Evolutionary conservation across 2,113 vertebrate genomes (phyloP).

Genomic region (Mohoua ochrocephala): DNA sequence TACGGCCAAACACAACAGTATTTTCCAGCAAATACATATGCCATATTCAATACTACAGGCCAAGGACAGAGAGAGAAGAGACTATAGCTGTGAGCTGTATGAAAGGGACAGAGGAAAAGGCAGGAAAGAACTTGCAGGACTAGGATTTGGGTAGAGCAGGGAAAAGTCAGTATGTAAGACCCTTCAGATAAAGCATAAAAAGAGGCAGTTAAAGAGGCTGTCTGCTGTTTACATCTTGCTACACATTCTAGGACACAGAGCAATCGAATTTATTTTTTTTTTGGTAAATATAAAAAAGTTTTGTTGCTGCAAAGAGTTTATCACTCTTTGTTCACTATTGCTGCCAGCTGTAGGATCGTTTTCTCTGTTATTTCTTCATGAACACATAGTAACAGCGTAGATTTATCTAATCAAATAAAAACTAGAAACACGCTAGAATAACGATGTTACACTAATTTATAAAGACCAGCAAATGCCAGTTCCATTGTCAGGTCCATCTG

Average conservation of each 20-base stretch:
- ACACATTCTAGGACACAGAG: neutral
- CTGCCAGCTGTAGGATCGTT: neutral
- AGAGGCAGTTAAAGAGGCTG: neutral
- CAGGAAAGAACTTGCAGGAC: neutral
- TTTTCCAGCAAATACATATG: neutral
- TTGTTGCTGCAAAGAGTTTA: neutral
- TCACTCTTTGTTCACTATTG: neutral
- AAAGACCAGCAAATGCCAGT: neutral
- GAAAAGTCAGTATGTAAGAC: neutral
- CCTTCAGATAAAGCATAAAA: neutral
- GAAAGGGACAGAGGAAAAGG: neutral
- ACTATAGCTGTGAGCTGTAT: neutral
- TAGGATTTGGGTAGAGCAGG: rapidly evolving
- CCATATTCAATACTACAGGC: neutral
- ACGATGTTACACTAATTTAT: neutral
- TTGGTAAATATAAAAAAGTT: neutral
- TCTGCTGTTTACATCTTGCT: neutral
- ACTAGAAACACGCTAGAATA: neutral
- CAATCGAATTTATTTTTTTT: neutral
- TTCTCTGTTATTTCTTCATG: neutral
- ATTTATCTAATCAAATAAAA: neutral
- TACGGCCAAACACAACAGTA: neutral
- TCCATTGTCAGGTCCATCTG: neutral
- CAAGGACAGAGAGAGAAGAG: neutral
- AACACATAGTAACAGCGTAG: neutral